Percentiles rank a stretch among this genome's conserved stretches.
Conservation (phyloP, 2,888 invertebrate species). For the Drosophila longiperda region DNA sequence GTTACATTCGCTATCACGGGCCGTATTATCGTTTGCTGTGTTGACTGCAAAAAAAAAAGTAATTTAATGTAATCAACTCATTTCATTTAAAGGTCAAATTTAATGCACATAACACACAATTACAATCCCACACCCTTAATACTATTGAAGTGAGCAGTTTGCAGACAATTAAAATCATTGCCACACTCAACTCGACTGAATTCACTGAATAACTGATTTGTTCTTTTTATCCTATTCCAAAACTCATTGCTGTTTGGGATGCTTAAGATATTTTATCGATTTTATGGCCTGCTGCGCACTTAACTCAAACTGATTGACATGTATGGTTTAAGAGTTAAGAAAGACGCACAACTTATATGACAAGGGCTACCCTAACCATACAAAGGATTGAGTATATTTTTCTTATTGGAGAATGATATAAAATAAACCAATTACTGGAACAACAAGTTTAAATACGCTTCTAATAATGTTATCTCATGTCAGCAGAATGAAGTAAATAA, state of each 20-base stretch:
- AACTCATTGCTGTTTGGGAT: neutral
- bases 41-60: slow-evolving; percentile 62
- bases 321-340: neutral
- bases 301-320: neutral
- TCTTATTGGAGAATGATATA: neutral
- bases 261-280: neutral
- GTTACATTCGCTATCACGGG: slow-evolving; percentile 83
- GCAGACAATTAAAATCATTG: neutral
- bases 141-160: neutral
- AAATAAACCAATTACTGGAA: neutral
- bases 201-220: neutral
- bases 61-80: neutral
- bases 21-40: slow-evolving; percentile 84
- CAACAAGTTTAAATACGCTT: neutral
- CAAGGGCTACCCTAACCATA: no score
- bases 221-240: neutral
- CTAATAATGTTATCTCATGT: neutral
- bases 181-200: neutral
- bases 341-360: neutral
- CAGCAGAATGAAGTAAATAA: no score
- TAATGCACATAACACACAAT: neutral
- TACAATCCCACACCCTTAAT: neutral
- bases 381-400: neutral
- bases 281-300: neutral
- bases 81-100: neutral